Evolutionary conservation across 2,113 vertebrate species (phyloP), one percentile per base, ranked within the genome.

Genomic region (Tragelaphus imberbis): DNA sequence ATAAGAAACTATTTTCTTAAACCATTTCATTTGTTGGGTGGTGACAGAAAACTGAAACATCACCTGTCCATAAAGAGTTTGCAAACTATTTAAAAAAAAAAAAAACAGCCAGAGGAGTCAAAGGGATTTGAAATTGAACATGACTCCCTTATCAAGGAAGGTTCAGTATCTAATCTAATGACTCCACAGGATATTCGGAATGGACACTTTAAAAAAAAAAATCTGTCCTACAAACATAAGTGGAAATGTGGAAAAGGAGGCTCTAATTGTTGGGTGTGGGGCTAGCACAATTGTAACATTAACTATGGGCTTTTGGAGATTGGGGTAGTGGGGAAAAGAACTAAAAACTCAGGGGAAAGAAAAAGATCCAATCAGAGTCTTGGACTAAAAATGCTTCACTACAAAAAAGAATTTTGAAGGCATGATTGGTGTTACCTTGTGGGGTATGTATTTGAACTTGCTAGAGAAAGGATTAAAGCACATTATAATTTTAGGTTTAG

Each of bases 401-500:
- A 85, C 59, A 81, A 86, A 91, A 65, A 88, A 90, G 58, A 92
- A 93, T 94, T 87, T 89, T 33, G 28, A 82, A 44, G 80, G 33
- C 6, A 85, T 28, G 27, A 80, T 4, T 55, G 16, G n/a, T 71
- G 55, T 56, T 44, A 27, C 12, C 47, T 47, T 79, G 19, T 59
- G 14, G 21, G 30, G 30, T 36, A 77, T 16, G 40, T 61, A 86
- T 88, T 84, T 97, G 77, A 91, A 94, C 95, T 92, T 79, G 61
- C 61, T 82, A 91, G 55, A 89, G 49, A 68, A 94, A 82, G 21
- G 63, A 94, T 75, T 87, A 93, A 92, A 96, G 81, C 47, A 65
- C 44, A 61, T n/a, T 94, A 68, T 84, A 36, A 96, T 96, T 93
- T 96, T 88, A 77, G 51, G 40, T 65, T 93, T 94, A 53, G 88